A percentile compares a stretch with the other conserved stretches of the same genome.
phyloP scores from a whole-genome alignment of 1,140 invertebrate species.

The Semibalanus balanoides region DNA sequence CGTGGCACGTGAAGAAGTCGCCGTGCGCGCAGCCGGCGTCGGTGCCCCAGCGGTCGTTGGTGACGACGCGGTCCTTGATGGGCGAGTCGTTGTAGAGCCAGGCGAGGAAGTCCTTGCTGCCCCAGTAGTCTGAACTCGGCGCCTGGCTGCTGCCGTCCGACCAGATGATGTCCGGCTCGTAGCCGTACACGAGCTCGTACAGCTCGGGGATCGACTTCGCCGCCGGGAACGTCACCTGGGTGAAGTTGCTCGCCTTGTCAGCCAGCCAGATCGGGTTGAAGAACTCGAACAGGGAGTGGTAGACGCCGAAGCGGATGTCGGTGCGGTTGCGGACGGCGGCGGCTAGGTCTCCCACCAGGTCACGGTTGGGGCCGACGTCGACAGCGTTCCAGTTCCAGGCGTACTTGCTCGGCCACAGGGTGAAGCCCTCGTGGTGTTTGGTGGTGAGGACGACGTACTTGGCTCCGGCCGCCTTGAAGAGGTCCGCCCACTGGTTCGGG shows the following conservation, averaged over 20 bases:
- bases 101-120: constrained; percentile 43
- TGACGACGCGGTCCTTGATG: constrained; percentile 69
- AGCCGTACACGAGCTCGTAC: constrained; percentile 46
- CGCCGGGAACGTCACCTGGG: constrained; percentile 31
- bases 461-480: constrained; percentile 59
- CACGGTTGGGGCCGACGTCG: constrained; percentile 67
- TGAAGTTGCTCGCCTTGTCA: constrained; percentile 53
- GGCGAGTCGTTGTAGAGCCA: constrained; percentile 94
- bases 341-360: constrained; percentile 57
- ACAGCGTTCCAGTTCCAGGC: constrained; percentile 23
- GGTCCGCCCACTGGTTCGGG: constrained; percentile 53
- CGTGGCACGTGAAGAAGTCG: constrained; percentile 59
- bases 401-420: constrained; percentile 11
- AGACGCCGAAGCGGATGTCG: constrained; percentile 60
- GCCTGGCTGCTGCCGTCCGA: constrained; percentile 57
- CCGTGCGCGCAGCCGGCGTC: constrained; percentile 67
- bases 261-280: constrained; percentile 67
- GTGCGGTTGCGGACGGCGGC: constrained; percentile 41
- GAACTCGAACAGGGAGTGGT: constrained; percentile 84
- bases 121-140: constrained; percentile 47
- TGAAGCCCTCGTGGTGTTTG: constrained; percentile 61
- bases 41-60: constrained; percentile 73
- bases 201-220: constrained; percentile 36
- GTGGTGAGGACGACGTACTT: constrained; percentile 71
- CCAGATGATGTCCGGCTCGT: constrained; percentile 75